phyloP scores from a whole-genome alignment of 2,113 vertebrate species.

The Odontophorus gujanensis region DNA sequence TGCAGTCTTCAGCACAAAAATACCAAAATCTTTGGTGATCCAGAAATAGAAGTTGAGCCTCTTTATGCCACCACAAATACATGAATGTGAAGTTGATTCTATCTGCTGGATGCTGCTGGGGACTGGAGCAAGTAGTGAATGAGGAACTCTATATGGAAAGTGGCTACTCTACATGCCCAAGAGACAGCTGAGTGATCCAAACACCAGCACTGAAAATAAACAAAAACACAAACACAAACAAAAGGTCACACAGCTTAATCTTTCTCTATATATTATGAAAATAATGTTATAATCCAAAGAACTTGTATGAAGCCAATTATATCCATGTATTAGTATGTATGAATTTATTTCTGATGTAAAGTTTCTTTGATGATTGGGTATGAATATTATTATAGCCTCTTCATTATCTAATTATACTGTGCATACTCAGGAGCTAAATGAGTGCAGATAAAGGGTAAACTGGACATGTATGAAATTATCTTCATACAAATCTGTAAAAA shows the following conservation, averaged over 20 bases:
- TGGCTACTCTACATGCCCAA: background rate
- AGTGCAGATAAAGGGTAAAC: background rate
- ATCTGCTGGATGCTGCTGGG: too few species aligned
- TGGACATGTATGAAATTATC: background rate
- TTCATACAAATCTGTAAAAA: background rate
- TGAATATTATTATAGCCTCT: background rate
- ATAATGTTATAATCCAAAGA: background rate
- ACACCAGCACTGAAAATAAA: background rate
- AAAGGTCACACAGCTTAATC: background rate
- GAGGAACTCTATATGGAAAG: background rate
- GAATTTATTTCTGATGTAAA: background rate
- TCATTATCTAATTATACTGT: background rate
- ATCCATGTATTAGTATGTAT: background rate
- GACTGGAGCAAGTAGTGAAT: too few species aligned
- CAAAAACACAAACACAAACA: background rate
- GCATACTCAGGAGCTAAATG: background rate
- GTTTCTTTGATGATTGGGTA: background rate
- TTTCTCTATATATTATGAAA: background rate
- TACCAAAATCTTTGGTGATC: background rate
- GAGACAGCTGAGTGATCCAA: background rate
- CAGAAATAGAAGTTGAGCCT: background rate
- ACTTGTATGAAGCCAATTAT: background rate
- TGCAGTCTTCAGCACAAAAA: background rate
- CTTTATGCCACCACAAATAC: background rate
- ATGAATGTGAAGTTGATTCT: background rate